These are phyloP conservation scores for Xylota sylvarum DNA, from an alignment of 2,888 invertebrate genomes.

Conservation along the genomic window DNA sequence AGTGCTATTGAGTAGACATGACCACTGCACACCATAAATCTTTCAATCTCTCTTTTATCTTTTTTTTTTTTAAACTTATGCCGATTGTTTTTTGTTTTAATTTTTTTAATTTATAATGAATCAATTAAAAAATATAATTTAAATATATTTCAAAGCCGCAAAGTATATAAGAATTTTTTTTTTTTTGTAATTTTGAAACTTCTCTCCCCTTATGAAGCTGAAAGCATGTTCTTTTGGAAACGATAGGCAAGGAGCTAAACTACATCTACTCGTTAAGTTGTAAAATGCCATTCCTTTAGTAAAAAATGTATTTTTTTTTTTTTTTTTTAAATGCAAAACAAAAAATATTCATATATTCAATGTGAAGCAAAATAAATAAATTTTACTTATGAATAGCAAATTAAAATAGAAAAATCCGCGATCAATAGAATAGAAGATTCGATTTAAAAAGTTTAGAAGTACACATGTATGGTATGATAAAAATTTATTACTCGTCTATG, in stretches of 20 bases:
- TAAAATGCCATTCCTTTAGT: background rate
- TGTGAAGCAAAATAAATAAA: too few species aligned
- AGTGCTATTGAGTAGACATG: background rate
- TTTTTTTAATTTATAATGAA: background rate
- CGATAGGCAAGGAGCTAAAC: background rate
- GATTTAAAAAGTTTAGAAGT: background rate
- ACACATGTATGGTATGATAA: background rate
- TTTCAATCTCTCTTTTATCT: constrained; percentile 39
- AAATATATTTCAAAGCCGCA: background rate
- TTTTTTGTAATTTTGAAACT: background rate
- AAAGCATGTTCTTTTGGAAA: background rate
- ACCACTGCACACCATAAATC: background rate
- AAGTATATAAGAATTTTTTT: background rate
- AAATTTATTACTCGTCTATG: background rate
- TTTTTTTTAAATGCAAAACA: background rate
- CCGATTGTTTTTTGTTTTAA: background rate
- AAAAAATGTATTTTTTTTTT: too few species aligned
- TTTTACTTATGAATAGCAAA: background rate
- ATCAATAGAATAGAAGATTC: background rate
- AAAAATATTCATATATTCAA: too few species aligned
- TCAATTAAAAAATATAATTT: background rate
- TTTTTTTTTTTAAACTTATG: background rate
- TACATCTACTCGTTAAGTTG: background rate
- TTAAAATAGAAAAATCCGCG: background rate
- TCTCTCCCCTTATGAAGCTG: constrained; percentile 15